Evolutionary conservation across 2,797 vertebrate genomes (phyloP).

Genomic region (Poeciliopsis gracilis): DNA sequence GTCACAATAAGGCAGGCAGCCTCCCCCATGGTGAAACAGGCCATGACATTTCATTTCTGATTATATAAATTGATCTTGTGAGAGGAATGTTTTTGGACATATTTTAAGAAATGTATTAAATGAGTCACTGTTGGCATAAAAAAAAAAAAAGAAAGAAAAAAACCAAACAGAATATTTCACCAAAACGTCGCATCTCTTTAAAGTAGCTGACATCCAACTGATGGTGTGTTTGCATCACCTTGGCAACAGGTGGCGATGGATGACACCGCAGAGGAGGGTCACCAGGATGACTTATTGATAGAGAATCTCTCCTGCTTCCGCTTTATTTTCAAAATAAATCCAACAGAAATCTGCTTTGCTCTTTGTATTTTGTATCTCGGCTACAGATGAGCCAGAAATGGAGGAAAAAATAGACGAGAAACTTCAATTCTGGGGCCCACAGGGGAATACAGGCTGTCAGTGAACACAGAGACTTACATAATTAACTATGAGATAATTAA

Average conservation of each 20-base stretch:
- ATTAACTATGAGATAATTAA: not conserved
- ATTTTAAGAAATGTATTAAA: not conserved
- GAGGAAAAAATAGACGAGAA: not conserved
- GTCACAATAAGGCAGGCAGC: not conserved
- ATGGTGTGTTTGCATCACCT: conserved; percentile 30
- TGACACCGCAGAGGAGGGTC: not conserved
- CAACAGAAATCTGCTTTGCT: not conserved
- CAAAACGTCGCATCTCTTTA: not conserved
- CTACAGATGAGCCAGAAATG: not conserved
- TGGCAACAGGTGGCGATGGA: conserved; percentile 45
- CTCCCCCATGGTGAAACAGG: not conserved
- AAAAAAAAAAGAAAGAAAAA: too few relatives aligned
- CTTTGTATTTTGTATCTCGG: not conserved
- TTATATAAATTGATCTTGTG: not conserved
- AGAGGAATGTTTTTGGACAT: not conserved
- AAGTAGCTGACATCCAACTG: not conserved
- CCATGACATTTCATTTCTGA: not conserved
- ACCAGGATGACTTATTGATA: fast-evolving
- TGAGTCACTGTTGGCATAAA: not conserved
- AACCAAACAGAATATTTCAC: not conserved
- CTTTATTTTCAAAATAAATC: conserved; percentile 35
- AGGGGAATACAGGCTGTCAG: not conserved
- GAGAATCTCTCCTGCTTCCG: not conserved
- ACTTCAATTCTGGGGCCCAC: not conserved
- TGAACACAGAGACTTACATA: not conserved